Evolutionary conservation across 2,113 vertebrate species (phyloP), one percentile per base, ranked within the genome.

Genomic region (Delphinapterus leucas): DNA sequence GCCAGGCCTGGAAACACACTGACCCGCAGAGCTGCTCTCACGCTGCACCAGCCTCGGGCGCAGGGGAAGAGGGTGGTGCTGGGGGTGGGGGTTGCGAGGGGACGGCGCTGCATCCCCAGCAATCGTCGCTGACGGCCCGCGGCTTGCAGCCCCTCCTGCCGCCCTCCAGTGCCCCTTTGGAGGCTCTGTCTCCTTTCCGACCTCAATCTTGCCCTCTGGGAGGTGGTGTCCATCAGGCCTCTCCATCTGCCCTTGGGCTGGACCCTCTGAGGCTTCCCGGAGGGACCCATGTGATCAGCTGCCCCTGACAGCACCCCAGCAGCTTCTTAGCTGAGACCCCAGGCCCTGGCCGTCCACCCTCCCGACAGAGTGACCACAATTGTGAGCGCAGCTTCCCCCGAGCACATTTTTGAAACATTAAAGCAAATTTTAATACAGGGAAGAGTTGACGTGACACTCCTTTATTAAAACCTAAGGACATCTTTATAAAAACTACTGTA

Each of bases 381-480:
- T 58, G 25, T 14, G 26, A 20, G 86, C 12, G 23, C 26, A 4
- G 89, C 49, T 26, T 76, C 93, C 38, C 31, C 0, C 10, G 36
- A 31, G 63, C 0, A 1, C 58, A 1, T 3, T 26, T 68, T 68
- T 83, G 90, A 94, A 95, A 80, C 95, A 89, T 25, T 41, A 86
- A 96, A 93, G 94, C 93, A 83, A 86, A n/a, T 79, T 89, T 96
- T 79, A 85, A 82, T 55, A 81, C 26, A 63, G 97, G 79, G 49
- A 70, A 97, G 95, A 94, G 97, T 96, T 93, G 97, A 97, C 41
- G 0, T 95, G 94, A 98, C 97, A 97, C 97, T 98, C 92, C 98
- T 98, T 99, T 98, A 98, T 98, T 99, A 98, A 99, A 99, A 98
- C 97, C 97, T 97, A 98, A 97, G 95, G 98, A 97, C 98, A 82